Evolutionary conservation across 2,888 invertebrate genomes (phyloP), one percentile per base, ranked within the genome.

Genomic region (Thalpophila matura): DNA sequence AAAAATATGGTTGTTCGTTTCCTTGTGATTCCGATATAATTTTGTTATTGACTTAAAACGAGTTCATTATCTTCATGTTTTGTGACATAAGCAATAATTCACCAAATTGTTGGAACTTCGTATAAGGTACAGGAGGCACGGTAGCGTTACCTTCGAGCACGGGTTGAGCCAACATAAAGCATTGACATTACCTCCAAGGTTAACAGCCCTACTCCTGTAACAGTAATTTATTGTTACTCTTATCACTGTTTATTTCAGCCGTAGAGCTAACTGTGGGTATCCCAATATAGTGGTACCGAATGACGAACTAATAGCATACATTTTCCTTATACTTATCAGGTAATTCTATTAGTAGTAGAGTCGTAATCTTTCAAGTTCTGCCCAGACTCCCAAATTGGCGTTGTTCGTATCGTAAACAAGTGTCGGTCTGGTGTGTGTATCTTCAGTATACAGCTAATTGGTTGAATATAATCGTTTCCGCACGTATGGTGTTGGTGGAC

Each of bases 381-480:
- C 16, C 18, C 12, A 22, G 26, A 18, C 16, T 43, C 7, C 45
- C 10, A 6, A 7, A 37, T n/a, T 31, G n/a, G 7, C 4, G 33
- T 35, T 22, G 24, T 51, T 38, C 18, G 26, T 31, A 46, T 20
- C n/a, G 16, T 54, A 46, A 67, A 59, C 54, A 54, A 37, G 38
- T 33, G 22, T 31, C 22, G 29, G 35, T 57, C 27, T 22, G 22
- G 12, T 47, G 40, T 18, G 24, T 45, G 26, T 55, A 47, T 61
- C 49, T 71, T 74, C 53, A 69, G 70, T 57, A 74, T 77, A 65
- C 65, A 68, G 65, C 70, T 79, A 82, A 83, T 82, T 81, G 79
- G 67, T 76, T 70, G 64, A 58, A 71, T 69, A 68, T 66, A 77
- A 80, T 83, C 63, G 72, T 80, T 79, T 82, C 76, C 80, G 79